Evolutionary conservation across 2,888 invertebrate species (phyloP).

Genomic region (Leptopterna dolabrata): DNA sequence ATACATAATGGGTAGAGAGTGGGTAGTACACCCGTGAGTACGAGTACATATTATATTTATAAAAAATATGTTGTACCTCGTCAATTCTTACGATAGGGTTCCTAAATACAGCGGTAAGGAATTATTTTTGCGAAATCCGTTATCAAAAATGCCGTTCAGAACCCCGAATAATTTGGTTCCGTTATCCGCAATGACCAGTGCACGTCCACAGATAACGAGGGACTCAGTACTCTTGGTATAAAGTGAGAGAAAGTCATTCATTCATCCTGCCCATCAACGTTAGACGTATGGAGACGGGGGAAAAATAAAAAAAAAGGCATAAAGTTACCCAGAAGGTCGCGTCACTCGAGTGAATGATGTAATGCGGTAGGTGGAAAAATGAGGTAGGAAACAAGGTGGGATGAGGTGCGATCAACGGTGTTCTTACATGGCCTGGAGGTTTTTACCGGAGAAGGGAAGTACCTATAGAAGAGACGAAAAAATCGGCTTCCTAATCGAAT

Average conservation of each 20-base stretch:
- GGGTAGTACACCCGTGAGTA: too few relatives aligned
- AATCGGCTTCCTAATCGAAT: neutral
- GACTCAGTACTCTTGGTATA: too few relatives aligned
- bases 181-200: too few relatives aligned
- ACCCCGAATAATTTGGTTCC: too few relatives aligned
- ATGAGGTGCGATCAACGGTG: neutral
- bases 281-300: neutral
- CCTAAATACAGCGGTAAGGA: too few relatives aligned
- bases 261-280: neutral
- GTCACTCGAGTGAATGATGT: neutral
- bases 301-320: neutral
- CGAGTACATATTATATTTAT: too few relatives aligned
- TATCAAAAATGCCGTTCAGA: too few relatives aligned
- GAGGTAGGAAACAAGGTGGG: neutral
- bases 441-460: neutral
- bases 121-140: too few relatives aligned
- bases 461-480: neutral
- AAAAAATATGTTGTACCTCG: too few relatives aligned
- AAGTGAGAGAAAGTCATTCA: neutral
- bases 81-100: too few relatives aligned
- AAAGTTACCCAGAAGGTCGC: neutral
- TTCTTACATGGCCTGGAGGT: neutral
- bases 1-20: too few relatives aligned
- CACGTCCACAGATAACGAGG: too few relatives aligned
- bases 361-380: neutral